phyloP scores from a whole-genome alignment of 2,888 invertebrate genomes.

The Micropterix aruncella region DNA sequence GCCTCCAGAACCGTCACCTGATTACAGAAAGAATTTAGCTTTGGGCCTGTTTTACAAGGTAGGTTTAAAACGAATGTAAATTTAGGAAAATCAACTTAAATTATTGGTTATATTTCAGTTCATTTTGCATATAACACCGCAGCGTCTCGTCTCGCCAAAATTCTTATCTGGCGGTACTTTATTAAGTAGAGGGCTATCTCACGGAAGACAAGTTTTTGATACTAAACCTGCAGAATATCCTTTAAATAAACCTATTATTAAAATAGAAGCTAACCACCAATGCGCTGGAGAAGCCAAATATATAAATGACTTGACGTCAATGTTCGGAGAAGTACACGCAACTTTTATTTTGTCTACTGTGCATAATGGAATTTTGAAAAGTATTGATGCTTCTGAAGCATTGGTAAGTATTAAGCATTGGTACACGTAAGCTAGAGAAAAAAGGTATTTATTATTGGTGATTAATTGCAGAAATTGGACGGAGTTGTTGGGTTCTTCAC shows the following conservation, averaged over 20 bases:
- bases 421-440: too few relatives aligned
- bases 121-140: constrained; percentile 33
- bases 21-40: constrained; percentile 56
- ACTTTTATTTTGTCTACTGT: constrained; percentile 44
- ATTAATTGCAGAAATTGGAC: constrained; percentile 36
- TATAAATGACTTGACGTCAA: constrained; percentile 41
- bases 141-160: constrained; percentile 24
- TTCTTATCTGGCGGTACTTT: constrained; percentile 37
- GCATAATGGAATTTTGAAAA: constrained; percentile 39
- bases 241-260: constrained; percentile 55
- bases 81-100: too few relatives aligned
- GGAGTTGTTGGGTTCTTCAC: constrained; percentile 52
- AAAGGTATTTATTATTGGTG: background rate
- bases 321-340: constrained; percentile 48
- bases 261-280: constrained; percentile 51
- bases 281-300: constrained; percentile 56
- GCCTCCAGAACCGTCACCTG: constrained; percentile 52
- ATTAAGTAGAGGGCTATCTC: constrained; percentile 46
- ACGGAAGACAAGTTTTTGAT: constrained; percentile 53
- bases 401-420: too few relatives aligned
- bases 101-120: constrained; percentile 24
- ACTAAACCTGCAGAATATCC: constrained; percentile 58
- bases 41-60: constrained; percentile 74
- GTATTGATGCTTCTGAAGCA: constrained; percentile 43
- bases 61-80: too few relatives aligned